Evolutionary conservation across 1,140 invertebrate species (phyloP), one percentile per base, ranked within the genome.

Genomic region (Tenebrio molitor): DNA sequence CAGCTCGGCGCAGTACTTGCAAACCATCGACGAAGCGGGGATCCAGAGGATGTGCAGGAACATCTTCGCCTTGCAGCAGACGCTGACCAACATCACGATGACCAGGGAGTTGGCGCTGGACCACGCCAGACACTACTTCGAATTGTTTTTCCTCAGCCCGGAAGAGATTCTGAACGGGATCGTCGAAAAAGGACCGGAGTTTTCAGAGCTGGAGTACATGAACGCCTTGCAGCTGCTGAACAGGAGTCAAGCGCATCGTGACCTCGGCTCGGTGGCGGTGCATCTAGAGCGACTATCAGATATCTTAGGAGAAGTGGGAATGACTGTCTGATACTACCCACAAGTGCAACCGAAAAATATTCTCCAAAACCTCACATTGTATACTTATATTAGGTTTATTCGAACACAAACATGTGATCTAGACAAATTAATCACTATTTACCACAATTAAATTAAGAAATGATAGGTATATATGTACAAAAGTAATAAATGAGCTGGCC

Each of bases 61-160:
- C 82, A 91, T 96, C 15, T 93, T 94, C 83, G 91, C 92, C 0
- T 85, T 97, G 15, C 95, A 96, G 79, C 94, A 96, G 82, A 93
- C 92, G 14, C 81, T 96, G 1, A 93, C 92, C 16, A 93, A 92
- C 77, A 94, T 97, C 39, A 96, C 94, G 5, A 90, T 92, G 83
- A 89, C 91, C 0, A 86, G 94, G 65, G 95, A 96, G 84, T 83
- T 93, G 12, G 93, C 94, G 36, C 83, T 96, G n/a, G 94, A 96
- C 84, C 89, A 95, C 81, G 96, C 96, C 0, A 86, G 93, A 73
- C 90, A 93, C 76, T 97, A 96, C 84, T 95, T 94, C 81, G 94
- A 97, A 79, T 85, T 98, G 41, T 91, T 98, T 63, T 92, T 93
- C 77, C 88, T 92, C 73, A 89, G 91, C 33, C 92, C 93, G 0